Percentiles rank a stretch among this genome's conserved stretches.
Conservation (phyloP, 2,888 invertebrate genomes). For the Leptopilina drosophilae region DNA sequence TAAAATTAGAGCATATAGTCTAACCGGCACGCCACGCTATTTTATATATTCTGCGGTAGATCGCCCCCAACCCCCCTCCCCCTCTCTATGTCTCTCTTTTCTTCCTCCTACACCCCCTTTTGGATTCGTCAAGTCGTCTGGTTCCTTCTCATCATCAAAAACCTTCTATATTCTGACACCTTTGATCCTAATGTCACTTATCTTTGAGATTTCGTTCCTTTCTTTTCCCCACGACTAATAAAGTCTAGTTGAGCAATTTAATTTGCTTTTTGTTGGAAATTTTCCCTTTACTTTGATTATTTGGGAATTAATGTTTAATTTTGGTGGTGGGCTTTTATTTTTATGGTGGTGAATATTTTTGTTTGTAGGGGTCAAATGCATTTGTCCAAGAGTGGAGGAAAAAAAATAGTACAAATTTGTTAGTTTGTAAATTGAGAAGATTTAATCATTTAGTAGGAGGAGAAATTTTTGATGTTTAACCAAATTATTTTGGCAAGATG, state of each 20-base stretch:
- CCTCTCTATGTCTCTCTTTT: too few species aligned
- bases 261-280: background rate
- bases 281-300: background rate
- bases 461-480: background rate
- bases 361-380: too few species aligned
- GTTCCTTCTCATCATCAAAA: slow-evolving; percentile 30
- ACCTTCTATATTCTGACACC: slow-evolving; percentile 35
- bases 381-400: too few species aligned
- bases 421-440: too few species aligned
- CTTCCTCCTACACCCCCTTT: background rate
- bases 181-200: slow-evolving; percentile 35
- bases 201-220: slow-evolving; percentile 3
- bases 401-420: too few species aligned
- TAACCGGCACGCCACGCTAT: slow-evolving; percentile 69
- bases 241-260: background rate
- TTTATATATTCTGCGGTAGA: slow-evolving; percentile 65
- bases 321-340: too few species aligned
- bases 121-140: slow-evolving; percentile 43
- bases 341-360: too few species aligned
- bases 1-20: slow-evolving; percentile 76
- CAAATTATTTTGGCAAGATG: slow-evolving; percentile 3
- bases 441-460: background rate
- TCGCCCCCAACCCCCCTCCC: slow-evolving; percentile 50
- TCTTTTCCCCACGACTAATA: background rate
- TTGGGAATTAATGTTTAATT: too few species aligned